These are phyloP conservation scores for Drosophila ogumai DNA, from an alignment of 1,140 invertebrate genomes.

Conservation along the genomic window DNA sequence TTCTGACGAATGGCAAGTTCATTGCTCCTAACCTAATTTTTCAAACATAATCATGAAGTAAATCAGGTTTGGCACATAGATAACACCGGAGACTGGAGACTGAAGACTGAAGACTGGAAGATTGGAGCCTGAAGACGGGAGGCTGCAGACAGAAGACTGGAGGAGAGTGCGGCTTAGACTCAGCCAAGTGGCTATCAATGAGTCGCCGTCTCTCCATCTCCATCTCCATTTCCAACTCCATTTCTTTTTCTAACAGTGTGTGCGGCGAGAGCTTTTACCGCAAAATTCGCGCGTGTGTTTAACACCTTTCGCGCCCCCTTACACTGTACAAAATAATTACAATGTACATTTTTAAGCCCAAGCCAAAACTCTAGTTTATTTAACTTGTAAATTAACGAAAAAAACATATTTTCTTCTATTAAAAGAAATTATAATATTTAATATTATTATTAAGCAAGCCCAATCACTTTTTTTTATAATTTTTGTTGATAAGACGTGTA, in stretches of 20 bases:
- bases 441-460: too few relatives aligned
- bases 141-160: constrained; percentile 35
- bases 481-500: too few relatives aligned
- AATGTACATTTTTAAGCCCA: too few relatives aligned
- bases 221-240: constrained; percentile 22
- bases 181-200: constrained; percentile 61
- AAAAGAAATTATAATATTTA: too few relatives aligned
- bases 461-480: too few relatives aligned
- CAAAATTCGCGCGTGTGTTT: constrained; percentile 78
- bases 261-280: constrained; percentile 77
- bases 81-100: constrained; percentile 50
- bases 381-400: too few relatives aligned
- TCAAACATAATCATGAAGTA: constrained; percentile 84
- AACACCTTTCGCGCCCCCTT: constrained; percentile 70
- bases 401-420: too few relatives aligned
- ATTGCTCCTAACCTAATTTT: constrained; percentile 85
- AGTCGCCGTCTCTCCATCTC: constrained; percentile 36
- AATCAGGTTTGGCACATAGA: constrained; percentile 84
- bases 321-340: constrained; percentile 13
- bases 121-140: constrained; percentile 13
- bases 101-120: constrained; percentile 23
- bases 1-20: constrained; percentile 79
- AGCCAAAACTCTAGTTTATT: too few relatives aligned
- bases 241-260: constrained; percentile 18
- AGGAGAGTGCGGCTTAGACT: constrained; percentile 35